Conservation (phyloP, 2,113 vertebrate genomes). For the Oenanthe melanoleuca region DNA sequence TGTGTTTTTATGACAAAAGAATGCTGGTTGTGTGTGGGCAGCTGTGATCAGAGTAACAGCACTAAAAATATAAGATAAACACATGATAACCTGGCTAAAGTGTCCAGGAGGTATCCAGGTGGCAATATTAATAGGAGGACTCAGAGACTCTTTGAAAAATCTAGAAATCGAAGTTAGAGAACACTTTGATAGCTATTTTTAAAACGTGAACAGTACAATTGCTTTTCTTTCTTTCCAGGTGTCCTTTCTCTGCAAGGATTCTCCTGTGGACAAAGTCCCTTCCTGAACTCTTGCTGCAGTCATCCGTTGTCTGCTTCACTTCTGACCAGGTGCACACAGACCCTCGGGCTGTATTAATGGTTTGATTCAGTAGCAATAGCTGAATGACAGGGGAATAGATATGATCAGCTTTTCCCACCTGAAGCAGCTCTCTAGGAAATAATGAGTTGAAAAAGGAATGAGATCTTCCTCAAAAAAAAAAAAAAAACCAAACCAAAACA, state of each 20-base stretch:
- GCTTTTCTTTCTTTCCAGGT: not conserved
- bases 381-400: not conserved
- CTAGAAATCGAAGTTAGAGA: not conserved
- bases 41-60: not conserved
- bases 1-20: not conserved
- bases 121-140: not conserved
- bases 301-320: not conserved
- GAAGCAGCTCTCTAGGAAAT: not conserved
- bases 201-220: not conserved
- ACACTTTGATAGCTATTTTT: not conserved
- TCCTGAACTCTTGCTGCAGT: not conserved
- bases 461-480: not conserved
- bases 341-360: not conserved
- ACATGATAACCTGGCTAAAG: not conserved
- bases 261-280: not conserved
- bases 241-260: not conserved
- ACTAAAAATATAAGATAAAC: not conserved
- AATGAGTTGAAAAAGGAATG: not conserved
- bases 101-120: not conserved
- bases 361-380: not conserved
- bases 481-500: too few species aligned
- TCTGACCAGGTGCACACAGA: not conserved
- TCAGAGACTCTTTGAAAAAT: not conserved
- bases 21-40: not conserved
- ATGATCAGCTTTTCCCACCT: not conserved